Evolutionary conservation across 2,888 invertebrate species (phyloP).

Genomic region (Drosophila antonietae): DNA sequence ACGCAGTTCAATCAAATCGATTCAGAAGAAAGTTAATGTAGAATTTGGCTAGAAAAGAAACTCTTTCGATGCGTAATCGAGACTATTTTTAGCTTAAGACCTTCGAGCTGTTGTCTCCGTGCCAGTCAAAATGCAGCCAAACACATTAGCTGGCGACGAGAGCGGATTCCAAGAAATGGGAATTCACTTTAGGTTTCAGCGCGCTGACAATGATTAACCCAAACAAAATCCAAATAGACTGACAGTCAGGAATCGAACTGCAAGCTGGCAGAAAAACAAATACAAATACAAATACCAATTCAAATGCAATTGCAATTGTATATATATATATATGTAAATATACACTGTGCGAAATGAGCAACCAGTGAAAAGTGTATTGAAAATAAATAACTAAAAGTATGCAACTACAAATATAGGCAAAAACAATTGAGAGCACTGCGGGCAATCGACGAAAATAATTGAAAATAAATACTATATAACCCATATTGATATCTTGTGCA

Average conservation of each 20-base stretch:
- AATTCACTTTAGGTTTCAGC: constrained; percentile 40
- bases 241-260: constrained; percentile 43
- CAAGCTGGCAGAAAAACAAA: constrained; percentile 21
- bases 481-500: constrained; percentile 19
- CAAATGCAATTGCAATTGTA: background rate
- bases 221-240: constrained; percentile 58
- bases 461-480: constrained; percentile 29
- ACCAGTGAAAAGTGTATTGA: constrained; percentile 1
- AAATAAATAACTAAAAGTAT: constrained; percentile 31
- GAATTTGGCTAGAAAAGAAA: background rate
- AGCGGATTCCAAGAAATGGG: constrained; percentile 34
- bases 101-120: constrained; percentile 47
- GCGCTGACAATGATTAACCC: constrained; percentile 52
- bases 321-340: background rate
- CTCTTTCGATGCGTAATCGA: constrained; percentile 14
- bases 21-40: background rate
- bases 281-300: background rate
- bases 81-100: constrained; percentile 27
- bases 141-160: constrained; percentile 16
- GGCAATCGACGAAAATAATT: constrained; percentile 41
- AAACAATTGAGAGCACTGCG: constrained; percentile 27
- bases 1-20: background rate
- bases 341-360: constrained; percentile 2
- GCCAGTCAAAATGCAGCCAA: constrained; percentile 49
- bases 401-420: constrained; percentile 33